Percentiles rank a stretch among this genome's conserved stretches.
Evolutionary conservation across 2,797 vertebrate species (phyloP).

Genomic region (Enteromius anoplus): DNA sequence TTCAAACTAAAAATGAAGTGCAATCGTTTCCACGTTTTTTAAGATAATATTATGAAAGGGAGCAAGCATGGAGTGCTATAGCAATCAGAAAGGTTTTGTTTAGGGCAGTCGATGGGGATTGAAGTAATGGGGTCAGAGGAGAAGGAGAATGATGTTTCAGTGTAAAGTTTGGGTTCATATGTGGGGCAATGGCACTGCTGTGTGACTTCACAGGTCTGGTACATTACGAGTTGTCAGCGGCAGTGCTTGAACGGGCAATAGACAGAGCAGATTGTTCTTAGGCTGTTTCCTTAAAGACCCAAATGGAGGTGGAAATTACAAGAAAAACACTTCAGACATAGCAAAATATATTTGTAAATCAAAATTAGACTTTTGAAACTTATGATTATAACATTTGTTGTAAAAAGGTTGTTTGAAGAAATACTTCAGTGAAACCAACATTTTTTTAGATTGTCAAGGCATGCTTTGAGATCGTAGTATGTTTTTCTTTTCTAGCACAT

Average conservation of each 20-base stretch:
- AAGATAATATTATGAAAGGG: constrained; percentile 82
- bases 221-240: constrained; percentile 68
- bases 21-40: constrained; percentile 84
- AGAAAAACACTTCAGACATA: constrained; percentile 64
- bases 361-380: not conserved
- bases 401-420: not conserved
- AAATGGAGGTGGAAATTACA: constrained; percentile 74
- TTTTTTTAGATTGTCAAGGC: too few species aligned
- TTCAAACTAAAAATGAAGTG: constrained; percentile 76
- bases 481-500: not conserved
- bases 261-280: constrained; percentile 60
- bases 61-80: constrained; percentile 65
- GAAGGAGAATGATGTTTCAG: constrained; percentile 75
- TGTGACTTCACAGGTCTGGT: constrained; percentile 64
- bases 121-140: constrained; percentile 78
- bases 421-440: not conserved
- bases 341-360: constrained; percentile 6
- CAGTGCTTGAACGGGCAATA: constrained; percentile 59
- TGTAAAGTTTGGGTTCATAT: constrained; percentile 68
- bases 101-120: constrained; percentile 69
- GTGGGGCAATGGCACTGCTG: constrained; percentile 73
- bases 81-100: constrained; percentile 76
- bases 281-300: constrained; percentile 72
- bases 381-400: too few species aligned
- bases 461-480: not conserved